These are phyloP conservation scores for Thymallus thymallus DNA, from an alignment of 2,113 vertebrate genomes.

Conservation along the genomic window DNA sequence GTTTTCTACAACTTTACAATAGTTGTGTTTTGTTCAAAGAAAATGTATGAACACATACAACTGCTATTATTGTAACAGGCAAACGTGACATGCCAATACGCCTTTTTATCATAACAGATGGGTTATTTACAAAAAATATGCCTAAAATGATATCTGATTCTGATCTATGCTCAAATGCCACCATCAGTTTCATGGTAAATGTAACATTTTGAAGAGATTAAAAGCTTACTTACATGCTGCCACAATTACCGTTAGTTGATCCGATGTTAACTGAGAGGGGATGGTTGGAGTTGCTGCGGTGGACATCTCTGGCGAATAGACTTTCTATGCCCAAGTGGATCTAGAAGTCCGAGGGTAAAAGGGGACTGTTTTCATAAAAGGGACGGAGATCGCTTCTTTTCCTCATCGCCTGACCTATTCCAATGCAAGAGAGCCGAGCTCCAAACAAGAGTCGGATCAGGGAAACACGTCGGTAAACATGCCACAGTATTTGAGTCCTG, in stretches of 20 bases:
- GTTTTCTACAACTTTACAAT: too few relatives aligned
- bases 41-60: too few relatives aligned
- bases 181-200: not conserved
- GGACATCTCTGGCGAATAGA: conserved; percentile 65
- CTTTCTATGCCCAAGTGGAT: conserved; percentile 40
- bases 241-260: conserved; percentile 68
- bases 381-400: conserved; percentile 3
- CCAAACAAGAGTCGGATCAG: conserved; percentile 1
- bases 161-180: not conserved
- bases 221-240: conserved; percentile 69
- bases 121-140: not conserved
- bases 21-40: too few relatives aligned
- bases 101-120: not conserved
- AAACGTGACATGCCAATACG: not conserved
- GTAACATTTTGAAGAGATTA: not conserved
- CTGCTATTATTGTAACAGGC: not conserved
- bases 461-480: conserved; percentile 32
- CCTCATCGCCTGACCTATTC: conserved; percentile 19
- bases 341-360: conserved; percentile 35
- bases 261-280: conserved; percentile 53
- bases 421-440: conserved; percentile 28
- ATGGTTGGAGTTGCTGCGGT: conserved; percentile 57
- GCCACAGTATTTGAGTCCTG: conserved; percentile 24
- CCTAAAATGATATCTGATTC: not conserved
- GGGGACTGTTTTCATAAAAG: conserved; percentile 25